These are phyloP conservation scores for Heliconius erato DNA, from an alignment of 2,888 invertebrate species.

Conservation along the genomic window DNA sequence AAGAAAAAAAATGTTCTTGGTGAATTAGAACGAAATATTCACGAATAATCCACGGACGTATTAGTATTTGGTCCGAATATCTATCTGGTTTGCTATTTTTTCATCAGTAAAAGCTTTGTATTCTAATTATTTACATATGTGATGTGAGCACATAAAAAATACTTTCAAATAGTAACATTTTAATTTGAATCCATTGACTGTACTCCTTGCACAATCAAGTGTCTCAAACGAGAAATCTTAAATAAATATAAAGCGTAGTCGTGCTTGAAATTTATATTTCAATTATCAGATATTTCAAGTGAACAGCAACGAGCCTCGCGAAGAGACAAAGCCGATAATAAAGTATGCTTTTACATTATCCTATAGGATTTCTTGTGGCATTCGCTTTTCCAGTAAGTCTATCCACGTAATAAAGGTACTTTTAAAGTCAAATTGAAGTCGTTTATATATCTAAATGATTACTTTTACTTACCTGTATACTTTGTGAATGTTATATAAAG, in stretches of 20 bases:
- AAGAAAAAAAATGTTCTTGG: too few species aligned
- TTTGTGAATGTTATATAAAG: neutral
- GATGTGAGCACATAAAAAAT: neutral
- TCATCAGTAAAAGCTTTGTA: too few species aligned
- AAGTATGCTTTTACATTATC: constrained; percentile 32
- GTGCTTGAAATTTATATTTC: constrained; percentile 33
- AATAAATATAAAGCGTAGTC: constrained; percentile 27
- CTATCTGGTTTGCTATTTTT: too few species aligned
- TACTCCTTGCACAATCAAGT: neutral
- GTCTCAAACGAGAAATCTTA: neutral
- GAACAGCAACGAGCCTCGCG: constrained; percentile 27
- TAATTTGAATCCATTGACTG: neutral
- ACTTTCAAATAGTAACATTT: neutral
- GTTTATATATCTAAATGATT: constrained; percentile 14
- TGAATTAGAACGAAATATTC: too few species aligned
- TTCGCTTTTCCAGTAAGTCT: constrained; percentile 30
- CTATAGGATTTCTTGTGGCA: constrained; percentile 33
- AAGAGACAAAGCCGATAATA: constrained; percentile 33
- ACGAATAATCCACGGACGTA: too few species aligned
- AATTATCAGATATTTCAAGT: constrained; percentile 35
- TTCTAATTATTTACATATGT: too few species aligned
- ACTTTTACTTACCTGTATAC: neutral
- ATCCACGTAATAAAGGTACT: constrained; percentile 27
- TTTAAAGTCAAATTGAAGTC: constrained; percentile 13
- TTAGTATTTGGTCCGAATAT: too few species aligned